Evolutionary conservation across 2,113 vertebrate genomes (phyloP), one percentile per base, ranked within the genome.

Genomic region (Aviceda subcristata): DNA sequence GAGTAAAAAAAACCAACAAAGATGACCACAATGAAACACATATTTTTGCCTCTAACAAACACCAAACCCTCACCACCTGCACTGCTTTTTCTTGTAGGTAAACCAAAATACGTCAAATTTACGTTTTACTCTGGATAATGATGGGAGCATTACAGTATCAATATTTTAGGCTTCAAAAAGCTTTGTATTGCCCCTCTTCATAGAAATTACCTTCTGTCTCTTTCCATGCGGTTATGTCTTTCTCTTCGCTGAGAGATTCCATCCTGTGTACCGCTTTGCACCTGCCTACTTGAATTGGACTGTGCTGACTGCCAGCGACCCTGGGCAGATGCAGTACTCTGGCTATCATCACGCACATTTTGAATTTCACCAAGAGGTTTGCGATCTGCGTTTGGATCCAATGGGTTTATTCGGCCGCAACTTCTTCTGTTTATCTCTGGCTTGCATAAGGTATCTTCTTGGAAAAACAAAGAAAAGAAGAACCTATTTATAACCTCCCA

Each of bases 211-310:
- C 99, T 99, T 92, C 99, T 98, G 67, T 99, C 99, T 95, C 99
- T 98, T 96, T 99, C 99, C 97, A 98, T 99, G n/a, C 97, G 98
- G 97, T 99, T 99, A 92, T 99, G 99, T 51, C 97, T 98, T 87
- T 99, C 99, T 76, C 98, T 97, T 11, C 99, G 98, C 95, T 99
- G 98, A 32, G 97, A 96, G 9, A 91, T 50, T 11, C 99, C 98
- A 13, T 98, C 92, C 75, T 94, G 92, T 8, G 48, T 51, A 30
- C 92, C 88, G 15, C 92, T 75, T 19, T 97, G 96, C 6, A 68
- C 57, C 72, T 93, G 97, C 86, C 95, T n/a, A 10, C 94, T 94
- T 7, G 95, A 53, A 43, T 48, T 45, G 4, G 94, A 21, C 92
- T 97, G 98, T 7, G 97, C 62, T 12, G 97, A 20, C 83, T 92